Evolutionary conservation across 2,797 vertebrate species (phyloP).

Genomic region (Polyboroides typus): DNA sequence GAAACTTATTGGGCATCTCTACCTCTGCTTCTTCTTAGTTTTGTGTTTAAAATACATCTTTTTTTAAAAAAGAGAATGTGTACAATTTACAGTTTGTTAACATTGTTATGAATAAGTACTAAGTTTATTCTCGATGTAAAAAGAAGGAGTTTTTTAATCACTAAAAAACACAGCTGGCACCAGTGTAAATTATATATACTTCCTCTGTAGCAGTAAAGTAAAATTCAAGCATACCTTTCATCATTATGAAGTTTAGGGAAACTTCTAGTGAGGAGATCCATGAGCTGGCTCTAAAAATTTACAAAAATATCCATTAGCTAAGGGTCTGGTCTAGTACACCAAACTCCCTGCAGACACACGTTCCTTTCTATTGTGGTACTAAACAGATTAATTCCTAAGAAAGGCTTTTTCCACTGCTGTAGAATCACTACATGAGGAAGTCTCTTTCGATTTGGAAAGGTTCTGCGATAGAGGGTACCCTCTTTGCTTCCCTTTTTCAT

Average conservation of each 20-base stretch:
- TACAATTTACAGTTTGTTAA: background rate
- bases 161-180: accelerated
- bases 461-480: background rate
- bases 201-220: background rate
- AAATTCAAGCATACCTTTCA: slow-evolving; percentile 4
- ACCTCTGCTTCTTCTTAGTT: background rate
- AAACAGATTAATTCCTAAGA: background rate
- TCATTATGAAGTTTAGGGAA: background rate
- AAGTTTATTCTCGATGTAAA: background rate
- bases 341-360: background rate
- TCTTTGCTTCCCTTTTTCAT: background rate
- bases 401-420: background rate
- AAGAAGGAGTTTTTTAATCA: background rate
- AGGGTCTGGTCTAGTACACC: background rate
- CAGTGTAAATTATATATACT: background rate
- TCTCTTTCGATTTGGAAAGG: background rate
- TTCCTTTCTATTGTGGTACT: background rate
- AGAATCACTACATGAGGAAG: background rate
- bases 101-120: background rate
- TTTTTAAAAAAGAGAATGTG: background rate
- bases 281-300: slow-evolving; percentile 30
- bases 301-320: slow-evolving; percentile 29
- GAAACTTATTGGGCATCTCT: background rate
- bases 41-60: background rate
- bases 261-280: background rate